These are phyloP conservation scores for Caenorhabditis inopinata DNA, from an alignment of 1,140 invertebrate genomes.

Conservation along the genomic window DNA sequence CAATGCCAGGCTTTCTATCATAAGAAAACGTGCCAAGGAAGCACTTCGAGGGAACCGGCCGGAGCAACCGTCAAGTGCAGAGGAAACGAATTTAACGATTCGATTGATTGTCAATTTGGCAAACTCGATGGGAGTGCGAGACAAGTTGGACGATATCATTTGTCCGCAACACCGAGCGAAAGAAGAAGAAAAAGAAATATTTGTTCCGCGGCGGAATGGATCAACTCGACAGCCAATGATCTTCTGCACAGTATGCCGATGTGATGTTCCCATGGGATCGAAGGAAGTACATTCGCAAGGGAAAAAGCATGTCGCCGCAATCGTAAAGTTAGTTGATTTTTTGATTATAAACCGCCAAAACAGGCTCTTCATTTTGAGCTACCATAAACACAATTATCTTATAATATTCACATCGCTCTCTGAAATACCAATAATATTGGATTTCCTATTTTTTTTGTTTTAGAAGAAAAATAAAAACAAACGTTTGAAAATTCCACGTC, in stretches of 20 bases:
- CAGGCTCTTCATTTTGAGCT: no score
- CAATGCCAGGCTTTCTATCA: neutral
- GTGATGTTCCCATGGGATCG: slow-evolving; percentile 7
- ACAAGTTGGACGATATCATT: neutral
- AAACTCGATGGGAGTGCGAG: neutral
- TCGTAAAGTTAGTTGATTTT: neutral
- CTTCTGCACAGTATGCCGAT: neutral
- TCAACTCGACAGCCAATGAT: neutral
- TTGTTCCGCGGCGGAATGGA: neutral
- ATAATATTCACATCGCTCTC: no score
- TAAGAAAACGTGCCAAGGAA: slow-evolving; percentile 4
- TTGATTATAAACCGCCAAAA: no score
- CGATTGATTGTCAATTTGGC: slow-evolving; percentile 15
- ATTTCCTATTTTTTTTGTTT: no score
- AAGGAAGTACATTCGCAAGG: neutral
- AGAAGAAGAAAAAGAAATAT: neutral
- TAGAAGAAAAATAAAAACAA: no score
- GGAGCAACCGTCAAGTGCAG: neutral
- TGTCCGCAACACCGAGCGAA: neutral
- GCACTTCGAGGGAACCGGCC: neutral
- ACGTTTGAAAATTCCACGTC: no score
- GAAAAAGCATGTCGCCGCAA: neutral
- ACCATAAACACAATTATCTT: no score
- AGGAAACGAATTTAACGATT: neutral
- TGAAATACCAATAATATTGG: no score